Evolutionary conservation across 2,888 invertebrate genomes (phyloP), one percentile per base, ranked within the genome.

Genomic region (Electrophaes corylata): DNA sequence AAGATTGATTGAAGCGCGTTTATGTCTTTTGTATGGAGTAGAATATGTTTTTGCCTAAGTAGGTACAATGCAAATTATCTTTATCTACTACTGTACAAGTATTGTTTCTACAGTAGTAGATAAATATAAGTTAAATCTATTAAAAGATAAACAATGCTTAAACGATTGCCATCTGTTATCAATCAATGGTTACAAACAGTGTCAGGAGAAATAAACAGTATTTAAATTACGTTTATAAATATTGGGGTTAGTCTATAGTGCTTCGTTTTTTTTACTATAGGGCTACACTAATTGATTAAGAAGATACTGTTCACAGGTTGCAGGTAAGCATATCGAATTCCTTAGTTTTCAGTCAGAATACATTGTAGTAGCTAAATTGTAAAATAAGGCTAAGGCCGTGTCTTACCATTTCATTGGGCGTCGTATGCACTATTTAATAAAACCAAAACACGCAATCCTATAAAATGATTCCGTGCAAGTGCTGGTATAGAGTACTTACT

Each of bases 401-500:
- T 60, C 60, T 60, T 57, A 60, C 37, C 11, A 19, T 51, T 60
- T 48, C 57, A 73, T 57, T 53, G 60, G 53, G 59, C 56, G 54
- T 46, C 57, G 60, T 69, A 73, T 78, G 76, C 78, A 76, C 66
- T 65, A 60, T 56, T 65, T 69, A 66, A 72, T 69, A 68, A 61
- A 71, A 66, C 44, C 65, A 61, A 64, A 72, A 64, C 79, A 78
- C 79, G 78, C 78, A 65, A 78, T 62, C 64, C 55, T 59, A 69
- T 72, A 68, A 69, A 70, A 64, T 49, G 11, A 54, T 64, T 73
- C 70, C 78, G 75, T 77, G 76, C 64, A 57, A 63, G 56, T 60
- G 35, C 64, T 52, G 52, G 60, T 60, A 62, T 61, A 45, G 23
- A 50, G 52, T 61, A 35, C 50, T 41, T 46, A 46, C 52, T 45